These are phyloP conservation scores for Pandemis cinnamomeana DNA, from an alignment of 2,888 invertebrate genomes.

Conservation along the genomic window DNA sequence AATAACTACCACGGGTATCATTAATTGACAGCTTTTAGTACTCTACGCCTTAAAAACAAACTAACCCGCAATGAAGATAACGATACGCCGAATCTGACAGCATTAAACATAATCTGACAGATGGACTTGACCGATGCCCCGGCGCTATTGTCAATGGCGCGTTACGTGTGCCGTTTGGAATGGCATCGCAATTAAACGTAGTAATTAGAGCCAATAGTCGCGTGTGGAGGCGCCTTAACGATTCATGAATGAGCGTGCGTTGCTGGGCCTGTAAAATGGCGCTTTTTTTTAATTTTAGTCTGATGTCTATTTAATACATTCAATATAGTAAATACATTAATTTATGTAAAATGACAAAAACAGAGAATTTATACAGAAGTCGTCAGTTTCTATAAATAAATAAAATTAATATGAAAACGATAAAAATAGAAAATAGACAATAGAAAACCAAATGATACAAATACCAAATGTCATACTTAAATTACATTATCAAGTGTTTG, in stretches of 20 bases:
- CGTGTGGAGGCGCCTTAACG: conserved; percentile 46
- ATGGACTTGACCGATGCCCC: conserved; percentile 1
- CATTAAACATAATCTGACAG: background rate
- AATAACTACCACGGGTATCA: background rate
- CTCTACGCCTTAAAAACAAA: too few species aligned
- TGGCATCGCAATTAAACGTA: conserved; percentile 55
- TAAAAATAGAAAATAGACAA: too few species aligned
- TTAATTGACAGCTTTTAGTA: background rate
- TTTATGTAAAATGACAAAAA: too few species aligned
- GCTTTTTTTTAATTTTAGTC: conserved; percentile 32
- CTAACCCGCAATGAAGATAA: too few species aligned
- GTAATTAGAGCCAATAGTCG: conserved; percentile 64
- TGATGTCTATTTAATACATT: too few species aligned
- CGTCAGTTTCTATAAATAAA: too few species aligned
- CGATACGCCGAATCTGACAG: background rate
- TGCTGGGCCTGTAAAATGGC: conserved; percentile 48
- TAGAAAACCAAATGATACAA: too few species aligned
- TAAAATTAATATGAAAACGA: too few species aligned
- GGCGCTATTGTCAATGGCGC: conserved; percentile 42
- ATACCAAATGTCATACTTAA: too few species aligned
- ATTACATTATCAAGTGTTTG: too few species aligned
- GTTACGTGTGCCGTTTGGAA: conserved; percentile 42
- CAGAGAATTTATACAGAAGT: too few species aligned
- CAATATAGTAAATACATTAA: too few species aligned
- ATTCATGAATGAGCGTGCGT: conserved; percentile 51